Percentiles rank a stretch among this genome's conserved stretches.
phyloP scores from a whole-genome alignment of 2,888 invertebrate genomes.

The Sinohyriopsis cumingii region DNA sequence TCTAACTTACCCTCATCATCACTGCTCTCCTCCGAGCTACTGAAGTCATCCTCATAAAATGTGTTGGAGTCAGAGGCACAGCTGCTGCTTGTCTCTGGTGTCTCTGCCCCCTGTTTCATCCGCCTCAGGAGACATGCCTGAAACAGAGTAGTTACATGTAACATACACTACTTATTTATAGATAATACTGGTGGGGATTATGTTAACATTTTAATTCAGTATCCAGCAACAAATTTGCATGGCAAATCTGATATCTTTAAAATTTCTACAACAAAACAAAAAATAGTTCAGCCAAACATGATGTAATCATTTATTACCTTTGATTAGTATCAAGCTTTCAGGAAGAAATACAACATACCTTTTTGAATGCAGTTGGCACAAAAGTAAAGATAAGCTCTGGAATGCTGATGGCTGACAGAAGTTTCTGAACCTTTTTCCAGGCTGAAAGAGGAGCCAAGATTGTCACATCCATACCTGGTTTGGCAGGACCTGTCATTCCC shows the following conservation, averaged over 20 bases:
- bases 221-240: neutral
- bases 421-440: slow-evolving; percentile 78
- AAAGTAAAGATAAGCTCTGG: slow-evolving; percentile 89
- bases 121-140: slow-evolving; percentile 59
- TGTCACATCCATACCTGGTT: slow-evolving; percentile 48
- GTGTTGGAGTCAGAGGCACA: slow-evolving; percentile 93
- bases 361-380: slow-evolving; percentile 91
- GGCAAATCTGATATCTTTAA: neutral
- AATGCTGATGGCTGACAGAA: slow-evolving; percentile 82
- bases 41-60: slow-evolving; percentile 94
- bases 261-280: no score
- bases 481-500: slow-evolving; percentile 14
- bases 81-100: slow-evolving; percentile 79
- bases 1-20: slow-evolving; percentile 83
- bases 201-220: neutral
- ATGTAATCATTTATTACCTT: no score
- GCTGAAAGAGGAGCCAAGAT: slow-evolving; percentile 60
- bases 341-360: slow-evolving; percentile 73
- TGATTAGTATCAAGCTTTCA: neutral
- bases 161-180: neutral
- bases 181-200: neutral
- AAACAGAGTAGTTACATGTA: slow-evolving; percentile 7
- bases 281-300: no score
- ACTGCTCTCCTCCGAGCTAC: slow-evolving; percentile 89
- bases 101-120: slow-evolving; percentile 73